Base-by-base conservation (phyloP, 2,797 vertebrate species). In the Danio albolineatus region DNA sequence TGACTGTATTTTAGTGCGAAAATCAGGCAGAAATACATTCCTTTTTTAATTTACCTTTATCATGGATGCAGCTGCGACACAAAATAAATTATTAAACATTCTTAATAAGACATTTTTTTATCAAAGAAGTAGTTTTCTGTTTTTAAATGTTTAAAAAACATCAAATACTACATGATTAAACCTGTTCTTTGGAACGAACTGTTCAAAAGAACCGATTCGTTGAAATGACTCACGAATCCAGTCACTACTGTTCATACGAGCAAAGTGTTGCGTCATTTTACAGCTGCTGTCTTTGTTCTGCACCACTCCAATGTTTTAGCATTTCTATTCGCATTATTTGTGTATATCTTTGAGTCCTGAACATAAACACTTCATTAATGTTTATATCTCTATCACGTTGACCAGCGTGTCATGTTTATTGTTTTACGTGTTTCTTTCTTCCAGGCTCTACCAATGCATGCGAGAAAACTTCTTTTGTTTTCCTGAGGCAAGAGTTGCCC, bases 381-480 rank as follows among this genome's bases (percentile, higher is more conserved):
- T 2, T 56, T 56, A 3, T 9, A 51, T 4, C 4, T 4, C 4
- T 53, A 5, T 16, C 16, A 5, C 21, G 13, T 51, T 28, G 13
- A 54, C 16, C n/a, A 14, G 1, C 4, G 5, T 49, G 21, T 9
- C 28, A 13, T 38, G 36, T 28, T 14, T 14, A 19, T 4, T 14
- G 28, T 41, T 64, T 12, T 59, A 65, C 4, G 61, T 53, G 28
- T 7, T 19, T 62, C 43, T 8, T 81, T 21, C 59, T 17, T 2
- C 1, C 89, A 98, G 97, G 97, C 16, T 96, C 96, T 82, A 97
- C 93, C 83, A 98, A 98, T 70, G 97, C 97, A 82, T 98, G 97
- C 10, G 97, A 98, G 93, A 98, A 96, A 90, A 98, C 97, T 0
- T 97, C 97, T 0, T 98, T 98, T 61, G 91, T 93, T 39, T 98